Conservation (phyloP, 2,888 invertebrate genomes). For the Oxytorus armatus region DNA sequence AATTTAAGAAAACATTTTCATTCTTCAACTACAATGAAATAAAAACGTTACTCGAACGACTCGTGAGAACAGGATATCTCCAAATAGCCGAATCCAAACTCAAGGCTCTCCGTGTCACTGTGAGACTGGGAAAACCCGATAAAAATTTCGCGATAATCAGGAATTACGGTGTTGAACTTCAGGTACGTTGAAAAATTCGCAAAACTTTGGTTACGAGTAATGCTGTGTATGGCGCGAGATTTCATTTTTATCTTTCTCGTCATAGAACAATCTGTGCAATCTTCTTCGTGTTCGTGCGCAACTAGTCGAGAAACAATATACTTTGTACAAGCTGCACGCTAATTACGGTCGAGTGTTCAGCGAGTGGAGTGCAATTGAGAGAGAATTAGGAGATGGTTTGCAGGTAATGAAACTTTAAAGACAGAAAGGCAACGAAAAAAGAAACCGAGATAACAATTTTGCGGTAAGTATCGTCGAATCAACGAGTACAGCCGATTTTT, state of each 20-base stretch:
- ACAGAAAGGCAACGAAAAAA: too few relatives aligned
- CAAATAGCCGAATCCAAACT: slow-evolving; percentile 92
- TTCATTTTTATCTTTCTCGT: slow-evolving; percentile 60
- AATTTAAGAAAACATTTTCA: too few relatives aligned
- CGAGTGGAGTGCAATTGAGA: slow-evolving; percentile 94
- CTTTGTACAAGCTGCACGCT: slow-evolving; percentile 91
- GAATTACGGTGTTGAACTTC: slow-evolving; percentile 90
- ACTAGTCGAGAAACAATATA: slow-evolving; percentile 91
- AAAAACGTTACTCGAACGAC: slow-evolving; percentile 25
- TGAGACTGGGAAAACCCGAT: slow-evolving; percentile 90
- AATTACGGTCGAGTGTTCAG: slow-evolving; percentile 93
- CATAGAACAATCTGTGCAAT: slow-evolving; percentile 83
- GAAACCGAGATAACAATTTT: too few relatives aligned
- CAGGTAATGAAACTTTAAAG: slow-evolving; percentile 85
- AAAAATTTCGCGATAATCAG: slow-evolving; percentile 91
- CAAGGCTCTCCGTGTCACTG: slow-evolving; percentile 90
- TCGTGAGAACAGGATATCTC: slow-evolving; percentile 87
- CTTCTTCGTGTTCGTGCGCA: slow-evolving; percentile 86
- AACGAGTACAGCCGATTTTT: slow-evolving; percentile 9
- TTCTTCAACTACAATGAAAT: slow-evolving; percentile 11
- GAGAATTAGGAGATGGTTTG: slow-evolving; percentile 92
- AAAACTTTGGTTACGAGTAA: slow-evolving; percentile 80
- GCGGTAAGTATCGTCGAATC: too few relatives aligned
- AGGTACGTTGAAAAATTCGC: slow-evolving; percentile 83
- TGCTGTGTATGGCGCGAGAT: slow-evolving; percentile 83